phyloP scores from a whole-genome alignment of 2,888 invertebrate genomes.

The Endotricha flammealis region DNA sequence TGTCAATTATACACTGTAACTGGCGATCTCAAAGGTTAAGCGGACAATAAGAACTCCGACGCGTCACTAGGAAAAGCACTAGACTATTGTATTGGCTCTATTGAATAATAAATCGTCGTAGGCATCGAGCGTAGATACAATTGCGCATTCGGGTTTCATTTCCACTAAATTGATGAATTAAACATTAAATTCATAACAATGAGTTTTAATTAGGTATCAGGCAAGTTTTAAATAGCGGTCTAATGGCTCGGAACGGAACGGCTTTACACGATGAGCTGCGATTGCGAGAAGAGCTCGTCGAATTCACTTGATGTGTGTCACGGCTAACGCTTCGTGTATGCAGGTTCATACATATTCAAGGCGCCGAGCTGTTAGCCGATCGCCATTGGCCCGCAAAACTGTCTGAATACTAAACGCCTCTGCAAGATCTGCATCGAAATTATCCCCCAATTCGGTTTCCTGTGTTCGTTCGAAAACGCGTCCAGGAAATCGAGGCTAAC shows the following conservation, averaged over 20 bases:
- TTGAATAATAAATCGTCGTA: constrained; percentile 23
- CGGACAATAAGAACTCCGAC: constrained; percentile 25
- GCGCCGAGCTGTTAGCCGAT: constrained; percentile 45
- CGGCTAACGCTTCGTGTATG: constrained; percentile 50
- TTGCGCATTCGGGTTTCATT: constrained; percentile 27
- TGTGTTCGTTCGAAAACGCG: constrained; percentile 35
- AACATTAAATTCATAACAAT: constrained; percentile 26
- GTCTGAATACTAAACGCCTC: constrained; percentile 62
- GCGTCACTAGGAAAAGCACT: constrained; percentile 23
- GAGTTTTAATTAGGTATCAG: constrained; percentile 22
- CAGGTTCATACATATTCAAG: constrained; percentile 67
- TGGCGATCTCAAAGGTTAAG: constrained; percentile 25
- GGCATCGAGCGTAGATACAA: constrained; percentile 14
- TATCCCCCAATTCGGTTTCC: constrained; percentile 55
- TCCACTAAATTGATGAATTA: constrained; percentile 29
- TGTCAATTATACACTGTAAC: constrained; percentile 13
- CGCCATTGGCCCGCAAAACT: constrained; percentile 62
- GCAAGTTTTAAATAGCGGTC: constrained; percentile 26
- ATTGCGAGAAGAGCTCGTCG: constrained; percentile 31
- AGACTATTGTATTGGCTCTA: constrained; percentile 27
- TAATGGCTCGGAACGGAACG: constrained; percentile 22
- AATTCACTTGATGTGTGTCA: constrained; percentile 64
- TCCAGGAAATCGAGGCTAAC: constrained; percentile 30
- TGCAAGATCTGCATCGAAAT: constrained; percentile 63
- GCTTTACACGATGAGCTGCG: constrained; percentile 20